Percentiles rank a stretch among this genome's conserved stretches.
These are phyloP conservation scores for Trachymyrmex cornetzi DNA, from an alignment of 1,140 invertebrate species.

Conservation along the genomic window DNA sequence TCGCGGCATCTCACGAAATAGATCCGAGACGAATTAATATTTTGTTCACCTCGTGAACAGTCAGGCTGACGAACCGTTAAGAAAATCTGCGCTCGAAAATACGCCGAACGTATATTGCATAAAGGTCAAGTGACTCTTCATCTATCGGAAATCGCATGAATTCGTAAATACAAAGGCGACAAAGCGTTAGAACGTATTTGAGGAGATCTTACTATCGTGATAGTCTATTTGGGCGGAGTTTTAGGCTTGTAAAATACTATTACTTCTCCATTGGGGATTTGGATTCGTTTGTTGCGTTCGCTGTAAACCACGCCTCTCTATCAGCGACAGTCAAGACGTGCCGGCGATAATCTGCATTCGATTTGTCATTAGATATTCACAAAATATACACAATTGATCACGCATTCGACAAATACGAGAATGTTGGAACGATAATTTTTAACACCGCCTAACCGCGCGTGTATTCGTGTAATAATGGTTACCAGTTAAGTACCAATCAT, in stretches of 20 bases:
- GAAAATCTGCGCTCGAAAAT: constrained; percentile 23
- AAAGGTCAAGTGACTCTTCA: constrained; percentile 30
- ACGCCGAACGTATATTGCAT: constrained; percentile 1
- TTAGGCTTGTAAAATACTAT: constrained; percentile 24
- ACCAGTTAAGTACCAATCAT: constrained; percentile 32
- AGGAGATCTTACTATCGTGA: not conserved
- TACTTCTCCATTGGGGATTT: not conserved
- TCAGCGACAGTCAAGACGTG: constrained; percentile 21
- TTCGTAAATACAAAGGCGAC: not conserved
- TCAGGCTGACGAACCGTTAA: constrained; percentile 17
- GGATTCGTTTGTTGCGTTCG: not conserved
- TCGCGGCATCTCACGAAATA: constrained; percentile 51
- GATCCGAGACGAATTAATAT: constrained; percentile 61
- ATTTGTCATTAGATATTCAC: constrained; percentile 18
- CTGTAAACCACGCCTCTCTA: constrained; percentile 19
- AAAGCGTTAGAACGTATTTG: constrained; percentile 22
- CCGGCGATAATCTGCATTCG: not conserved
- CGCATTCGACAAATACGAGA: not conserved
- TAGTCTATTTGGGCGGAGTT: constrained; percentile 51
- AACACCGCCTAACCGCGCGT: constrained; percentile 7
- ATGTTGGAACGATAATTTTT: not conserved
- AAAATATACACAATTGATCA: constrained; percentile 19
- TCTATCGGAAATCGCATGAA: constrained; percentile 25
- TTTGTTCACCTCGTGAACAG: constrained; percentile 18
- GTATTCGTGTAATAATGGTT: constrained; percentile 12